These are phyloP conservation scores for Cremastinae sp. DNA, from an alignment of 2,888 invertebrate genomes.

Conservation along the genomic window DNA sequence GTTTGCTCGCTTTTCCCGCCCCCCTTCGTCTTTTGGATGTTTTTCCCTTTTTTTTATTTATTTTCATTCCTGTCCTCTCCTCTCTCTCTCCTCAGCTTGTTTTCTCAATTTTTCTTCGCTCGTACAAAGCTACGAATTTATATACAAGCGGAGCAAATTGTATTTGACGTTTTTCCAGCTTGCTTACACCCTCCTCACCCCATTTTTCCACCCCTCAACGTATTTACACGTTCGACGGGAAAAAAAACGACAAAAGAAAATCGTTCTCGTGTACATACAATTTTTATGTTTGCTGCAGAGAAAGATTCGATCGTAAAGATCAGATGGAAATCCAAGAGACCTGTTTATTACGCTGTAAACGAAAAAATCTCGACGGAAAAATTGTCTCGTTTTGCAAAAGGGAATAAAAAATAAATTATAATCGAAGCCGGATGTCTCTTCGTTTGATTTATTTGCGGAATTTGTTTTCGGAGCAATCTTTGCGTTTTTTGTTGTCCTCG, in stretches of 20 bases:
- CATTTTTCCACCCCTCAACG: neutral
- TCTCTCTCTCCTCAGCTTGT: constrained; percentile 2
- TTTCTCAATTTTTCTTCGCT: constrained; percentile 15
- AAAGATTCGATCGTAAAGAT: neutral
- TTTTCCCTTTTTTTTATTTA: neutral
- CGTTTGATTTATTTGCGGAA: no score
- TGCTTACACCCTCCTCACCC: constrained; percentile 8
- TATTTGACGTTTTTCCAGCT: constrained; percentile 7
- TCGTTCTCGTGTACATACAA: neutral
- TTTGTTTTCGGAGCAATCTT: no score
- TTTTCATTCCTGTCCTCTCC: constrained; percentile 5
- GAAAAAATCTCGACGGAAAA: no score
- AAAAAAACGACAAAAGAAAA: neutral
- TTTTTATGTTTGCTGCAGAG: neutral
- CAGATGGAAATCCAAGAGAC: neutral
- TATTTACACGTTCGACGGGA: neutral
- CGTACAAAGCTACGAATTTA: constrained; percentile 3
- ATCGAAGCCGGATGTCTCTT: no score
- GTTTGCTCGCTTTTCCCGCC: constrained; percentile 37
- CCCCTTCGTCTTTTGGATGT: constrained; percentile 36
- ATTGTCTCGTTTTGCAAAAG: no score
- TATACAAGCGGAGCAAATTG: constrained; percentile 11
- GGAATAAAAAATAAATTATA: no score
- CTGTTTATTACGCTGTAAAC: neutral
- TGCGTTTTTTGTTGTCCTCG: neutral